Evolutionary conservation across 2,113 vertebrate genomes (phyloP).

Genomic region (Mastomys natalensis): DNA sequence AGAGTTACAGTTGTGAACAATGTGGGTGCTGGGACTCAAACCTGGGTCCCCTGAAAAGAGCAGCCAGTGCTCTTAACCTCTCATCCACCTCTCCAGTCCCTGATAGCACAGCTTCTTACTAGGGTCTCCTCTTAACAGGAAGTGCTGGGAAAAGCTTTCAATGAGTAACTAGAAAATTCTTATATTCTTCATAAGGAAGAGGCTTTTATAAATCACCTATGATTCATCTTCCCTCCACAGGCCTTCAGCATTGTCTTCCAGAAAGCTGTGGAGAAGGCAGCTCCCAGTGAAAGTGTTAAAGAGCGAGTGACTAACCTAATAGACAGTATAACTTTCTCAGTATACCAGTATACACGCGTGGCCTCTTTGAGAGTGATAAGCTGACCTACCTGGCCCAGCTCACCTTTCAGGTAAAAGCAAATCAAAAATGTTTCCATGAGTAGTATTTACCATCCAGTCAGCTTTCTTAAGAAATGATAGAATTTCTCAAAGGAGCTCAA

Average conservation of each 20-base stretch:
- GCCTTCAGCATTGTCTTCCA: constrained; percentile 95
- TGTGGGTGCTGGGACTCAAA: background rate
- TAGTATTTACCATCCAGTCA: background rate
- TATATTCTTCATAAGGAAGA: background rate
- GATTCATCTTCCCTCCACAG: constrained; percentile 80
- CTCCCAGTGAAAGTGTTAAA: constrained; percentile 87
- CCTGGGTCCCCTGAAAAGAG: background rate
- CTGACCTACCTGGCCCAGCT: constrained; percentile 95
- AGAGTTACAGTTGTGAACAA: background rate
- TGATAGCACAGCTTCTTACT: too few relatives aligned
- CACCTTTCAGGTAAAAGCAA: constrained; percentile 93
- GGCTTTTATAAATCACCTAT: background rate
- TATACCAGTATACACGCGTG: constrained; percentile 94
- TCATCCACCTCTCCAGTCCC: background rate
- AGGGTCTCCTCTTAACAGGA: background rate
- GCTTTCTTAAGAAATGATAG: background rate
- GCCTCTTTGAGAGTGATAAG: constrained; percentile 96
- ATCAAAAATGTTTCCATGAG: background rate
- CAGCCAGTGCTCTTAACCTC: background rate
- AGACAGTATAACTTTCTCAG: constrained; percentile 95
- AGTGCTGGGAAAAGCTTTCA: background rate
- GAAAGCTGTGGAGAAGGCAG: constrained; percentile 92
- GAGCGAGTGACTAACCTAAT: constrained; percentile 91
- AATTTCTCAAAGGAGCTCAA: background rate
- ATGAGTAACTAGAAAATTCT: background rate